These are phyloP conservation scores for Tethya wilhelma DNA, from an alignment of 37 sponge, comb jelly and placozoan species.

Conservation along the genomic window DNA sequence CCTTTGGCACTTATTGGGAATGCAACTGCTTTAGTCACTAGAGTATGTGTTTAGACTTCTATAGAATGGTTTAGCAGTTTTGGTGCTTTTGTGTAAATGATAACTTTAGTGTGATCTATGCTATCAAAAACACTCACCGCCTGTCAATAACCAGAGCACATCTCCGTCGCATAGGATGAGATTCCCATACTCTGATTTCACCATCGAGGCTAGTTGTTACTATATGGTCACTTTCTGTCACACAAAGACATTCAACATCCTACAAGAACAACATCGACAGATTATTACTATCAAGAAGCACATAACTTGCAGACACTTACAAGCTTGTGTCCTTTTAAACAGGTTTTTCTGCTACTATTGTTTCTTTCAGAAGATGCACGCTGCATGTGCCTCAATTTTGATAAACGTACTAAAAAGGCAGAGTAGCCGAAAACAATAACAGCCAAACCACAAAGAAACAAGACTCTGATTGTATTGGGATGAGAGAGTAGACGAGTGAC, in stretches of 20 bases:
- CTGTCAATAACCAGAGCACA: conserved; percentile 39
- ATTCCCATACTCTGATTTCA: conserved; percentile 59
- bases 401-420: conserved; percentile 19
- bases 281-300: neutral
- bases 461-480: conserved; percentile 7
- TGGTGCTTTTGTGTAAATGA: no score
- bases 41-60: no score
- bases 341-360: conserved; percentile 5
- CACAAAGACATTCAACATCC: conserved; percentile 65
- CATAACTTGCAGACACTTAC: conserved; percentile 11
- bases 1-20: no score
- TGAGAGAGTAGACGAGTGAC: conserved; percentile 8
- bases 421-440: conserved; percentile 13
- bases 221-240: conserved; percentile 34
- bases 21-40: no score
- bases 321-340: conserved; percentile 55
- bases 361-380: neutral
- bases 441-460: neutral
- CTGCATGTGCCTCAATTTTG: conserved; percentile 5
- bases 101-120: no score
- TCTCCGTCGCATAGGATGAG: conserved; percentile 33
- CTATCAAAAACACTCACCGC: conserved; percentile 18
- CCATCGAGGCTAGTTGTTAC: conserved; percentile 59
- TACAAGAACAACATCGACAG: neutral
- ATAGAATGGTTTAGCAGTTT: no score